Conservation (phyloP, 2,797 vertebrate genomes). For the Meriones psammophilus region DNA sequence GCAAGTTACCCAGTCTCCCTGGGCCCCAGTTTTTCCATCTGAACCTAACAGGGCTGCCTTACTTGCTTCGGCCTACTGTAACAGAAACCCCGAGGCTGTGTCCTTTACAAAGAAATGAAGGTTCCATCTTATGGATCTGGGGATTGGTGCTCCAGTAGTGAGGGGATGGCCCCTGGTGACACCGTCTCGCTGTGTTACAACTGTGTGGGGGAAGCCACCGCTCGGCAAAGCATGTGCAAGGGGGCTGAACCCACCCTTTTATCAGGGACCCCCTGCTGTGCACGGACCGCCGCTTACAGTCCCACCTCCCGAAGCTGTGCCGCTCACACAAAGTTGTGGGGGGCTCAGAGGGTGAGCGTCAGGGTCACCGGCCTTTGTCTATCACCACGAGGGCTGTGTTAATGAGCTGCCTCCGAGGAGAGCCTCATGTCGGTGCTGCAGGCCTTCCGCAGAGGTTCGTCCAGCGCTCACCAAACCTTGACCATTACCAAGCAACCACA, state of each 20-base stretch:
- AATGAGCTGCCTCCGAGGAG: not conserved
- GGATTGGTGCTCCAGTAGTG: not conserved
- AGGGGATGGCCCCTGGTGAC: not conserved
- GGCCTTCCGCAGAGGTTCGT: not conserved
- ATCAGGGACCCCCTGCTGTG: not conserved
- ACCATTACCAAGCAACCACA: not conserved
- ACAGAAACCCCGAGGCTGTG: not conserved
- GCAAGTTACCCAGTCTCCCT: not conserved
- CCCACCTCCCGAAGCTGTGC: not conserved
- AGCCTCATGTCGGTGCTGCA: not conserved
- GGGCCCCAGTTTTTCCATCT: not conserved
- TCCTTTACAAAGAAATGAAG: not conserved
- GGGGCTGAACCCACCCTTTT: not conserved
- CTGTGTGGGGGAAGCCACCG: not conserved
- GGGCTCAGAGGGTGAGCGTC: not conserved
- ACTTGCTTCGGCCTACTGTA: not conserved
- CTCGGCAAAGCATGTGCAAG: not conserved
- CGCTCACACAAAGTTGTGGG: too few species aligned
- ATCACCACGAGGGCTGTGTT: not conserved
- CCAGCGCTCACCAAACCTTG: not conserved
- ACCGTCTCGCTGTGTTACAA: not conserved
- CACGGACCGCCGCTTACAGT: not conserved
- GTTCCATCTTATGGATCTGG: not conserved
- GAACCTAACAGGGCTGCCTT: not conserved
- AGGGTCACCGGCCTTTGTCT: not conserved